Base-by-base conservation (phyloP, 2,113 vertebrate species). In the Stigmatopora argus region DNA sequence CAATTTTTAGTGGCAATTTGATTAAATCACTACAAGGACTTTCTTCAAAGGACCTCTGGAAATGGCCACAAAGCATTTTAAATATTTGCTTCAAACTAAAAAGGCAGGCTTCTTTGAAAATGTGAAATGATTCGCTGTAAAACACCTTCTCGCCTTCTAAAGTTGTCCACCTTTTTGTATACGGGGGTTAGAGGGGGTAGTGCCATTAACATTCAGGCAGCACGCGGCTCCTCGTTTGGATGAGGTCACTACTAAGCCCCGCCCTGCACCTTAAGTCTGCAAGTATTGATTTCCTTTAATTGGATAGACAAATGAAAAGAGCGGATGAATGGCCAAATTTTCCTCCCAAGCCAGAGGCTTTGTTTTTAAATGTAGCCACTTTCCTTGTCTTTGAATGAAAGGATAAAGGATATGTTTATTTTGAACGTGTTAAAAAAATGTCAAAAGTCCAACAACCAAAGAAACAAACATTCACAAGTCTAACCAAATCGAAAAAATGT, bases 211-310 rank as follows among this genome's bases (percentile, higher is more conserved):
- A 88, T 87, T 88, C 88, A 74, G 65, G 67, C 65, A 18, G 69
- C 68, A 60, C 51, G 59, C 62, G 11, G 35, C 75, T 70, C 67
- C 53, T 66, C 38, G 55, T 66, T 70, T 73, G 68, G 78, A 75
- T 77, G 76, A 80, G 80, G 82, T 85, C 80, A 83, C 67, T 19
- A 15, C 59, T 61, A 78, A 78, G 72, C 76, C 76, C 77, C 79
- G 41, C 83, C 82, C 78, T 74, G 79, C 74, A 85, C 83, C 72
- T 81, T 78, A 77, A 83, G 72, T 63, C 70, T 60, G 83, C 61
- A 48, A 47, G 58, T 45, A 89, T 89, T 18, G 85, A 89, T 89
- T 85, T 86, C 78, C 86, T 83, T 88, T 89, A 89, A 87, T 86
- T 86, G 84, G 85, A 78, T 78, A 47, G 77, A 80, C 67, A 72